Percentiles rank a stretch among this genome's conserved stretches.
Evolutionary conservation across 2,888 invertebrate species (phyloP).

Genomic region (Platycheirus rosarum): DNA sequence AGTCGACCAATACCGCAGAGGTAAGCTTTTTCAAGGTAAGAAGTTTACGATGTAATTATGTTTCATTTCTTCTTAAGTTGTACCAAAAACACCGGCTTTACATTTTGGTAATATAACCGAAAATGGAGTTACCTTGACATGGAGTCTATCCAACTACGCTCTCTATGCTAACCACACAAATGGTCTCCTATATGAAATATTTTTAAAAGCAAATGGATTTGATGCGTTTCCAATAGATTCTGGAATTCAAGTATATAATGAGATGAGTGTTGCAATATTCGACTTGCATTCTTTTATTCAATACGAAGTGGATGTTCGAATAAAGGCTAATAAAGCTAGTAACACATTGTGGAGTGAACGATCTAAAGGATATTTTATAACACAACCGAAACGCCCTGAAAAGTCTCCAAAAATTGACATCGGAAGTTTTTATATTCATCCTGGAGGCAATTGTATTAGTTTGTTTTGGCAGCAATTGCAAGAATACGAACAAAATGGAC

Average conservation of each 20-base stretch:
- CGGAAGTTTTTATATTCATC: neutral
- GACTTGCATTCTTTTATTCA: neutral
- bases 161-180: neutral
- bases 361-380: neutral
- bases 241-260: neutral
- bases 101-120: neutral
- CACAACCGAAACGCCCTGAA: neutral
- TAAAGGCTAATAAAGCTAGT: neutral
- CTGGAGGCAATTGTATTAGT: neutral
- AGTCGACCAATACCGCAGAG: neutral
- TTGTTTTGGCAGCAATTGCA: neutral
- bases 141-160: neutral
- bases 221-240: too few relatives aligned
- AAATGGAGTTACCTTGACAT: neutral
- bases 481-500: neutral
- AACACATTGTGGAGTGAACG: neutral
- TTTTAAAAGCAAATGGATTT: too few relatives aligned
- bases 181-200: neutral
- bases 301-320: neutral
- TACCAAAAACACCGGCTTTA: neutral
- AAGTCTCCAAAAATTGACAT: neutral
- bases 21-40: neutral
- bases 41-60: too few relatives aligned
- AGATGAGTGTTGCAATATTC: neutral
- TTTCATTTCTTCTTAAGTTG: neutral